Evolutionary conservation across 2,113 vertebrate genomes (phyloP), one percentile per base, ranked within the genome.

Genomic region (Danionella cerebrum): DNA sequence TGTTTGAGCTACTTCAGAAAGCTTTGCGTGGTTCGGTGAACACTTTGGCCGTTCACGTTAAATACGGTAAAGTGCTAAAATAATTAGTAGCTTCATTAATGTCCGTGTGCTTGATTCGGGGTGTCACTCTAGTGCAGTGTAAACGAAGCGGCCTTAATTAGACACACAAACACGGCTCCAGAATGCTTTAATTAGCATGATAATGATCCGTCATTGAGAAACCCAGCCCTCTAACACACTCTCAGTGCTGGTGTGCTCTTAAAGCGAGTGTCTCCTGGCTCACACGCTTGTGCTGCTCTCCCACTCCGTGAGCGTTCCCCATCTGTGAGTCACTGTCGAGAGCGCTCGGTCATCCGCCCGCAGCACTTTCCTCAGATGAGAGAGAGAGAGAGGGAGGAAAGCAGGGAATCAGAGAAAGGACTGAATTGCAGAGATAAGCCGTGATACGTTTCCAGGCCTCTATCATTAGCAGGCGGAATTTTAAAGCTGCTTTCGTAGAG

Each of bases 101-200:
- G 59, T 64, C 29, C 44, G 29, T 35, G 18, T 10, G 42, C 42
- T 45, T 13, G 41, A 48, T 47, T 48, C 42, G 19, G 57, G 25
- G 57, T 60, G 59, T 64, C 16, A 19, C 18, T 45, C 39, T 44
- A 21, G 39, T 13, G 12, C 44, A 0, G 29, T 48, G 44, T 48
- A 48, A 64, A 64, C 48, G 29, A 64, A 64, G 29, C 4, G 42
- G 13, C 29, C 59, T 48, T 63, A 64, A 64, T 63, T 63, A 64
- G 42, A 63, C 31, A 55, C 42, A 47, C 27, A 45, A 39, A 27
- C 22, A 31, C 18, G 53, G 57, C 48, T 68, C 63, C 65, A 69
- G 69, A 73, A 60, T 55, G 38, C 57, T 60, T 73, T 73, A 53
- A 73, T 73, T 73, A 73, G 71, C 65, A 73, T 73, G 71, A 73